Conservation (phyloP, 2,888 invertebrate species). For the Mylabris sibirica region DNA sequence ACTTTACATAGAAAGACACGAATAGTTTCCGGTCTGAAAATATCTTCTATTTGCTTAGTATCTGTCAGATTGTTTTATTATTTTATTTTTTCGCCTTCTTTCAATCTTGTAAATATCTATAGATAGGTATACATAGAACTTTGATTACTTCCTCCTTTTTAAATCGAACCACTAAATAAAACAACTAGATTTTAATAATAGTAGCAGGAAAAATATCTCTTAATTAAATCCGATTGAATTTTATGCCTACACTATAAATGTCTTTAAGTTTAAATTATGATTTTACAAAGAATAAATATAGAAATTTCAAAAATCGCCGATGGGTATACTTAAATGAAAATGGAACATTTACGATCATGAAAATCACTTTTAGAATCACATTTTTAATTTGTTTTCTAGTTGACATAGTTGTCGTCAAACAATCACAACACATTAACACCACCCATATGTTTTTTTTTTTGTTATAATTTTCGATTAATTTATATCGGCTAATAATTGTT, state of each 20-base stretch:
- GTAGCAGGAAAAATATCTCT: background rate
- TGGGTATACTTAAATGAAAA: background rate
- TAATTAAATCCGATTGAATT: background rate
- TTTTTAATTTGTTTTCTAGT: background rate
- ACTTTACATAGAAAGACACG: constrained; percentile 38
- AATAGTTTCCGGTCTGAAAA: constrained; percentile 55
- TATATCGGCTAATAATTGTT: constrained; percentile 1
- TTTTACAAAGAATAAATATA: background rate
- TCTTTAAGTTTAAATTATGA: constrained; percentile 10
- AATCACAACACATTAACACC: constrained; percentile 21
- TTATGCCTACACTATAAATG: background rate
- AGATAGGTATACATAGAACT: constrained; percentile 25
- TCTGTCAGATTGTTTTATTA: constrained; percentile 21
- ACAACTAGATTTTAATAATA: background rate
- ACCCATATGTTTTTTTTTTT: constrained; percentile 8
- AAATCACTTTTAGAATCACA: background rate
- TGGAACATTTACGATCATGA: background rate
- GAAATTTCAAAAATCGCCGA: background rate
- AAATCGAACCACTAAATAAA: background rate
- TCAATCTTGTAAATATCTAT: constrained; percentile 28
- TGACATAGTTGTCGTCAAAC: constrained; percentile 5
- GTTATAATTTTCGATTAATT: constrained; percentile 15
- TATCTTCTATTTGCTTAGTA: constrained; percentile 27
- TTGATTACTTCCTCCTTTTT: constrained; percentile 29
- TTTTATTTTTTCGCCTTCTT: background rate